Evolutionary conservation across 2,797 vertebrate species (phyloP).

Genomic region (Sebastes nivosus): DNA sequence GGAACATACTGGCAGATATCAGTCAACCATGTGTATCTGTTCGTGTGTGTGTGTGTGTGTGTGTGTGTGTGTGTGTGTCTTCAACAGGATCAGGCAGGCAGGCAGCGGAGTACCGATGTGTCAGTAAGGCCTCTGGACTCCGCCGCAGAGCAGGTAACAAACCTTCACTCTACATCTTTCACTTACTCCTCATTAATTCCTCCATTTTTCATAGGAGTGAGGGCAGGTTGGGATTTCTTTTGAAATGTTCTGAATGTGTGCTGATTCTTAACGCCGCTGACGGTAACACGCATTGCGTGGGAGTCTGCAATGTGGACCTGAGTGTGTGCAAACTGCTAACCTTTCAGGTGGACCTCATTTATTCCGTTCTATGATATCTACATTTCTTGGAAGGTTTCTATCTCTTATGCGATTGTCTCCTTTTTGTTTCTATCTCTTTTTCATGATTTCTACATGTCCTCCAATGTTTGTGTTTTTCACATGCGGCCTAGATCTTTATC

Average conservation of each 20-base stretch:
- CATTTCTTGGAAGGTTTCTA: background rate
- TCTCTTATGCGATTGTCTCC: background rate
- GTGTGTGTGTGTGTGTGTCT: conserved; percentile 9
- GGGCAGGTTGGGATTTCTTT: background rate
- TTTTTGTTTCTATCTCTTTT: background rate
- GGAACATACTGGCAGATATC: background rate
- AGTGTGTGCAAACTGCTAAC: background rate
- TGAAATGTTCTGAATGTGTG: background rate
- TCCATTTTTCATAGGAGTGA: background rate
- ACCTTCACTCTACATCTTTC: background rate
- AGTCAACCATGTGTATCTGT: too few species aligned
- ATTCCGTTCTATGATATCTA: background rate
- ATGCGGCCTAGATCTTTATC: background rate
- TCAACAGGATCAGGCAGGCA: conserved; percentile 64
- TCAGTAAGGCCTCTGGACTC: conserved; percentile 66
- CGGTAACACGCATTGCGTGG: background rate
- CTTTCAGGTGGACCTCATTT: background rate
- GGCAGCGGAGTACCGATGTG: conserved; percentile 60
- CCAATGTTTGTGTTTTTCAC: background rate
- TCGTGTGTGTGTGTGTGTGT: background rate
- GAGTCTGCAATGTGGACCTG: background rate
- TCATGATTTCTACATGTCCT: background rate
- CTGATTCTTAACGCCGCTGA: background rate
- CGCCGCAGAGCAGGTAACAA: conserved; percentile 74
- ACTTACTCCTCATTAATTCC: background rate